A percentile compares a stretch with the other conserved stretches of the same genome.
These are phyloP conservation scores for Danaus chrysippus DNA, from an alignment of 2,888 invertebrate genomes.

Conservation along the genomic window DNA sequence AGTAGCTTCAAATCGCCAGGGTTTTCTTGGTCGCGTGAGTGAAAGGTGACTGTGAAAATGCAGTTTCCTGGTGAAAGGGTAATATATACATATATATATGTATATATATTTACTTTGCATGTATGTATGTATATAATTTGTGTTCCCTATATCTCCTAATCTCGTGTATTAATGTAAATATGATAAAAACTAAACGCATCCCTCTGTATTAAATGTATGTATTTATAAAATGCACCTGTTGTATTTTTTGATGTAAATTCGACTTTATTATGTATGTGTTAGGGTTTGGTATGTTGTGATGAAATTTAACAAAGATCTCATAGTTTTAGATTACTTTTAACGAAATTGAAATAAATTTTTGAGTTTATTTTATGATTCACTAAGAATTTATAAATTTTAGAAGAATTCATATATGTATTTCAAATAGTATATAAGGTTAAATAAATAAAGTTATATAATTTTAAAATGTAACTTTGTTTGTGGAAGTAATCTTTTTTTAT, in stretches of 20 bases:
- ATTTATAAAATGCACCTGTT: background rate
- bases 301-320: no score
- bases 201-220: background rate
- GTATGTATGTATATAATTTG: no score
- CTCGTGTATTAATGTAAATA: conserved; percentile 7
- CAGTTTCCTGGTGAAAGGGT: conserved; percentile 45
- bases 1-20: conserved; percentile 18
- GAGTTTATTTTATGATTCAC: no score
- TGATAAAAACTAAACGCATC: conserved; percentile 1
- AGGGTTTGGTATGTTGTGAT: no score
- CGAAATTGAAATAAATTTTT: no score
- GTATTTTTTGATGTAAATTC: background rate
- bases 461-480: no score
- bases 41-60: conserved; percentile 44
- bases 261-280: background rate
- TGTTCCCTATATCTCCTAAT: background rate
- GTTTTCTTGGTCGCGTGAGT: conserved; percentile 44
- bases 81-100: conserved; percentile 21
- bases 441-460: no score
- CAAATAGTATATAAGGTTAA: no score
- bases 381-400: no score
- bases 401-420: no score
- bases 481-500: no score
- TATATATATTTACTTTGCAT: conserved; percentile 7
- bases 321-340: no score